Percentiles rank a stretch among this genome's conserved stretches.
phyloP scores from a whole-genome alignment of 2,113 vertebrate genomes.

The Sterrhoptilus dennistouni region DNA sequence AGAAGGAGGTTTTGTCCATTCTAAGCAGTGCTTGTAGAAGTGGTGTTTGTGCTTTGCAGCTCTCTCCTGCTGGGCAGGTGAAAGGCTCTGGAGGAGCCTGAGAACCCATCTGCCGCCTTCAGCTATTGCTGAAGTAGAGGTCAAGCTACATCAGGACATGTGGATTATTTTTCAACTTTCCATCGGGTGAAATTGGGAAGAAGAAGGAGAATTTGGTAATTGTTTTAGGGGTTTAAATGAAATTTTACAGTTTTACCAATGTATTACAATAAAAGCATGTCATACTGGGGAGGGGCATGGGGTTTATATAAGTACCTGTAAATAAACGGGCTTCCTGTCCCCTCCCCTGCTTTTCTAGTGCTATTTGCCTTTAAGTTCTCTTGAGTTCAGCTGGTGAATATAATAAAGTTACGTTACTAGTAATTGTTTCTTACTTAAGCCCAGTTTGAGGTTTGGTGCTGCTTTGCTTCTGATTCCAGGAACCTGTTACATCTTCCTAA shows the following conservation, averaged over 20 bases:
- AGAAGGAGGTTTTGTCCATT: neutral
- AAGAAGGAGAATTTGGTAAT: neutral
- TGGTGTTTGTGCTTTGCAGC: neutral
- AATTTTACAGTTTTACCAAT: neutral
- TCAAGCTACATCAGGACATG: neutral
- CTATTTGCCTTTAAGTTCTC: neutral
- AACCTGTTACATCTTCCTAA: neutral
- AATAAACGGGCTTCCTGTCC: neutral
- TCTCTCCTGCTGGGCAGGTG: neutral
- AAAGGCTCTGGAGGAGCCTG: neutral
- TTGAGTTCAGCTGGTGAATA: neutral
- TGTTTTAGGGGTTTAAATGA: neutral
- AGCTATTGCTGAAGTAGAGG: neutral
- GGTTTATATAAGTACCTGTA: neutral
- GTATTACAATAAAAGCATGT: neutral
- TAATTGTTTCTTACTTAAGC: neutral
- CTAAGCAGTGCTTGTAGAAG: neutral
- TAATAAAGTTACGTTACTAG: neutral
- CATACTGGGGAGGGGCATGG: neutral
- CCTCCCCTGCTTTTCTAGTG: neutral
- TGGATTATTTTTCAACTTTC: neutral
- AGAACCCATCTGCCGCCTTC: neutral
- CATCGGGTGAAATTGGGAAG: neutral
- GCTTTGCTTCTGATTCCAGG: neutral
- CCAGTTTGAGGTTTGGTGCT: neutral